Evolutionary conservation across 2,113 vertebrate genomes (phyloP).

Genomic region (Andinoacara biseriatus): DNA sequence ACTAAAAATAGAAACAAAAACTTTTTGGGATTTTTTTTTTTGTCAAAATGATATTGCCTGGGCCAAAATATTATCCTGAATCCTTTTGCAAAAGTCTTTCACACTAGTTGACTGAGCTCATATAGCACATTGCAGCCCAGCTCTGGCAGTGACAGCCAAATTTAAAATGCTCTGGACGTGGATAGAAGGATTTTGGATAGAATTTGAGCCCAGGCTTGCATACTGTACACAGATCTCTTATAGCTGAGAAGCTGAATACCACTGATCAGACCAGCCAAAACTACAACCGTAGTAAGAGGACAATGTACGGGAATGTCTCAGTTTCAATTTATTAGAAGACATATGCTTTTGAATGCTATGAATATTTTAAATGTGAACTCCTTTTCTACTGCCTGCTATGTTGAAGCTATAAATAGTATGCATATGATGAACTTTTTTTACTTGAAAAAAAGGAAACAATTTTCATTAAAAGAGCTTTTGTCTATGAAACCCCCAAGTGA

Average conservation of each 20-base stretch:
- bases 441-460: conserved; percentile 54
- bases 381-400: conserved; percentile 79
- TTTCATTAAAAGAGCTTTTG: conserved; percentile 73
- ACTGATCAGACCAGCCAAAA: conserved; percentile 58
- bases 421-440: conserved; percentile 72
- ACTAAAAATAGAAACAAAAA: background rate
- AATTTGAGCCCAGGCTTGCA: conserved; percentile 24
- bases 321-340: conserved; percentile 60
- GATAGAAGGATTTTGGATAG: conserved; percentile 11
- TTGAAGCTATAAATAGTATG: conserved; percentile 77
- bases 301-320: conserved; percentile 62
- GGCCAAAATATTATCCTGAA: conserved; percentile 11
- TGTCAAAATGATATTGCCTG: conserved; percentile 1
- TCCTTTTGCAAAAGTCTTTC: conserved; percentile 1
- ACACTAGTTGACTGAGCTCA: background rate
- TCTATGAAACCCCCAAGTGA: conserved; percentile 60
- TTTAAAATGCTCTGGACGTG: background rate
- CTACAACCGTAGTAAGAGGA: conserved; percentile 49
- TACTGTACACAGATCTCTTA: conserved; percentile 5
- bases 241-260: conserved; percentile 42
- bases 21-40: background rate
- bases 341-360: conserved; percentile 75
- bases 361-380: conserved; percentile 76
- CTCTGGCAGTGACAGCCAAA: background rate
- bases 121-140: background rate